phyloP scores from a whole-genome alignment of 2,797 vertebrate species.

The Girardinus metallicus region DNA sequence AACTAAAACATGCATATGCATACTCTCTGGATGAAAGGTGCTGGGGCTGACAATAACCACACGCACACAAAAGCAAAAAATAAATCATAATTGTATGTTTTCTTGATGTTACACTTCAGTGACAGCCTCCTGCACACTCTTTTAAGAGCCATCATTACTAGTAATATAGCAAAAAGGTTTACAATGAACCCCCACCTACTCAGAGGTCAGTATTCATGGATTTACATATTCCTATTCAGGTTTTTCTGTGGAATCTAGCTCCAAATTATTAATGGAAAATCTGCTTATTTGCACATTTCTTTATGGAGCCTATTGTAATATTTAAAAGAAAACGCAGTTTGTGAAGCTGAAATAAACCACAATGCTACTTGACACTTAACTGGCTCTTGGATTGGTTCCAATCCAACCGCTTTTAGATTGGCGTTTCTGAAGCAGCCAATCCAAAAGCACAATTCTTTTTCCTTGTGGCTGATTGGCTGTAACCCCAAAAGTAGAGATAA shows the following conservation, averaged over 20 bases:
- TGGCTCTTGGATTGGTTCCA: no score
- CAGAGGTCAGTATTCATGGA: background rate
- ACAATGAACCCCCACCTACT: background rate
- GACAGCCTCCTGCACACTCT: background rate
- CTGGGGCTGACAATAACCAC: constrained; percentile 20
- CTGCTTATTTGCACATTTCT: background rate
- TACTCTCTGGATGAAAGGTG: constrained; percentile 23
- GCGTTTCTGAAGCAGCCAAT: background rate
- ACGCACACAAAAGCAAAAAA: background rate
- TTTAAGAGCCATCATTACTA: background rate
- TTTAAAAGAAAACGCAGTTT: background rate
- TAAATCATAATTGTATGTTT: constrained; percentile 7
- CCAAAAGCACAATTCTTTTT: background rate
- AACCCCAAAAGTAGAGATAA: no score
- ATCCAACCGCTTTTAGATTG: background rate
- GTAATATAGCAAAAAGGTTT: background rate
- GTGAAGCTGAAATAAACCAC: background rate
- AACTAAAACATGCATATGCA: constrained; percentile 4
- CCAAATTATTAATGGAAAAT: background rate
- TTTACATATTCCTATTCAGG: background rate
- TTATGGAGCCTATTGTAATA: background rate
- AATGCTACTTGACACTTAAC: background rate
- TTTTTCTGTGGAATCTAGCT: no score
- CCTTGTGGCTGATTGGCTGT: background rate
- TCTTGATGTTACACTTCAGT: background rate